phyloP scores from a whole-genome alignment of 2,797 vertebrate species.

The Squalus acanthias region DNA sequence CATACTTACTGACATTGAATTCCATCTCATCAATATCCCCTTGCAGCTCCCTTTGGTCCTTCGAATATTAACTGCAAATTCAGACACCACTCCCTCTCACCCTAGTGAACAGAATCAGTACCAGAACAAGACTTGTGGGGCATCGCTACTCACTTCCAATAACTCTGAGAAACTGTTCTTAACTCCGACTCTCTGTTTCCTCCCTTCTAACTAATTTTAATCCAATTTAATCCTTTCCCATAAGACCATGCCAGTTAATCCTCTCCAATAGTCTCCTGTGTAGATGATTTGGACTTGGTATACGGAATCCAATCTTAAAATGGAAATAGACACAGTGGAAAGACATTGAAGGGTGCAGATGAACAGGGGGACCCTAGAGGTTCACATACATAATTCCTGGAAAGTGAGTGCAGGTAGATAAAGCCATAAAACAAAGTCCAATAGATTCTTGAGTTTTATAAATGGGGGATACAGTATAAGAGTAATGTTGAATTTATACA shows the following conservation, averaged over 20 bases:
- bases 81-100: not conserved
- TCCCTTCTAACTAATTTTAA: not conserved
- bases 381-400: not conserved
- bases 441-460: not conserved
- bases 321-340: not conserved
- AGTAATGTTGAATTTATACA: slow-evolving; percentile 4
- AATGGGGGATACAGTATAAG: not conserved
- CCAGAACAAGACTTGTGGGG: not conserved
- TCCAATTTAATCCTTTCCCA: not conserved
- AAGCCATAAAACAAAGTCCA: not conserved
- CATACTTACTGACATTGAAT: not conserved
- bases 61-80: not conserved
- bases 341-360: not conserved
- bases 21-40: not conserved
- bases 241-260: not conserved
- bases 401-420: not conserved
- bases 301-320: not conserved
- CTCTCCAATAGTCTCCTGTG: not conserved
- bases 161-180: not conserved
- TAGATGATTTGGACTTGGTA: not conserved
- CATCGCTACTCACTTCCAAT: not conserved
- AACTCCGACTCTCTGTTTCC: not conserved
- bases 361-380: not conserved
- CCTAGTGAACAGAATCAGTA: not conserved
- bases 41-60: not conserved